Conservation (phyloP, 1,140 invertebrate species). For the silkworm (Bombyx mori) region ASM3026992v2 NC_085126.1:168501-169000, state of each 20-base stretch:
- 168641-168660: constrained; percentile 4
- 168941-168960: constrained; percentile 15
- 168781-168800: constrained; percentile 39
- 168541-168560: constrained; percentile 17
- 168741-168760: constrained; percentile 56
- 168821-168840: constrained; percentile 44
- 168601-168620: constrained; percentile 14
- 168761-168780: constrained; percentile 63
- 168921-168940: constrained; percentile 19
- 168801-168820: constrained; percentile 27
- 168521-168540: constrained; percentile 8
- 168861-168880: constrained; percentile 53
- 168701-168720: constrained; percentile 32
- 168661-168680: constrained; percentile 1
- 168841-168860: constrained; percentile 52
- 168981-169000: neutral
- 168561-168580: constrained; percentile 25
- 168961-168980: neutral
- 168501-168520: no score
- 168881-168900: constrained; percentile 43
- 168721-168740: constrained; percentile 54
- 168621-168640: constrained; percentile 9
- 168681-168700: constrained; percentile 9
- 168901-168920: constrained; percentile 24
- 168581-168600: constrained; percentile 24